Percentiles rank a stretch among this genome's conserved stretches.
Evolutionary conservation across 92 coral and sea anemone species (phyloP).

Genomic region (Bergia puertoricense): DNA sequence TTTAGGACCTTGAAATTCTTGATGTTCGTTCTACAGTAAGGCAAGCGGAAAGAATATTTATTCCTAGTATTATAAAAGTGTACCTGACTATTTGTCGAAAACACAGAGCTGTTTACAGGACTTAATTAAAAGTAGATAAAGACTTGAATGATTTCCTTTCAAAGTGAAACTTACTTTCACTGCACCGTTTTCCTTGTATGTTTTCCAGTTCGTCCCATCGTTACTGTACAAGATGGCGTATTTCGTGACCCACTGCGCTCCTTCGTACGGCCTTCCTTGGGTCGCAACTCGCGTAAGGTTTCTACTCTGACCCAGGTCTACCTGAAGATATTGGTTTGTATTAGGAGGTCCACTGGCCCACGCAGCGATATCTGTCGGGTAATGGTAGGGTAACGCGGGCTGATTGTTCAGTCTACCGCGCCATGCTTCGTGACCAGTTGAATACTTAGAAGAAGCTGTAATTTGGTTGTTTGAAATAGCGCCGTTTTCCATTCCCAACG

Average conservation of each 20-base stretch:
- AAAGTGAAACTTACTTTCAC: background rate
- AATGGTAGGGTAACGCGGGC: background rate
- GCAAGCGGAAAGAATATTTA: no score
- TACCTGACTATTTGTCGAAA: no score
- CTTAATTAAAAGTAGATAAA: no score
- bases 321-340: conserved; percentile 5
- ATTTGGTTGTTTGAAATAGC: background rate
- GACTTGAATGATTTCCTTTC: no score
- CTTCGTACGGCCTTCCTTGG: background rate
- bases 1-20: no score
- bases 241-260: background rate
- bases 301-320: conserved; percentile 18
- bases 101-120: no score
- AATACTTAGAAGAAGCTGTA: background rate
- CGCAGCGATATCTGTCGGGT: background rate
- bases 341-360: background rate
- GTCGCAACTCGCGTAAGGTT: conserved; percentile 7
- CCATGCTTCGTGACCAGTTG: background rate
- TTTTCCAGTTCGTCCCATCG: background rate
- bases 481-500: conserved; percentile 27
- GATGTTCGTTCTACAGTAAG: no score
- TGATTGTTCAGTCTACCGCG: background rate
- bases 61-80: no score
- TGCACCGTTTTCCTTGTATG: background rate
- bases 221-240: conserved; percentile 1